Evolutionary conservation across 2,888 invertebrate genomes (phyloP).

Genomic region (Limnephilus rhombicus): DNA sequence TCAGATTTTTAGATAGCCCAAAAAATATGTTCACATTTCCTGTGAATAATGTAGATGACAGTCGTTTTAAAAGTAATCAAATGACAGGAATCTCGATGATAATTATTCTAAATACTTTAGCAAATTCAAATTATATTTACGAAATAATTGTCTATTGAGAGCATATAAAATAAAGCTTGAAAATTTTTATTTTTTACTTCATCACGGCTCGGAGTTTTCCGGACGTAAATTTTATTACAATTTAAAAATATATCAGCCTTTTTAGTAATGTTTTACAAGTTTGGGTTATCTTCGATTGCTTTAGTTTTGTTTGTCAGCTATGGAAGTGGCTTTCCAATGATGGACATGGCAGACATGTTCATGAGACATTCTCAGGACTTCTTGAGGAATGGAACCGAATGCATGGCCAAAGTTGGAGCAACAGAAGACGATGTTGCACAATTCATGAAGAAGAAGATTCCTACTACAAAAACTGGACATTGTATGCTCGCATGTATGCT

Average conservation of each 20-base stretch:
- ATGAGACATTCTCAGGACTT: slow-evolving; percentile 54
- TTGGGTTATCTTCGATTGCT: neutral
- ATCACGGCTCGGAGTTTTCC: neutral
- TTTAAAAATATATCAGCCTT: neutral
- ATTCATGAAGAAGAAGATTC: slow-evolving; percentile 75
- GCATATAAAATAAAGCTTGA: neutral
- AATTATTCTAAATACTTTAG: neutral
- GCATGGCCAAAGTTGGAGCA: slow-evolving; percentile 75
- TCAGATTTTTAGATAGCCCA: too few relatives aligned
- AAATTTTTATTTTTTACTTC: neutral
- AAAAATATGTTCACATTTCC: neutral
- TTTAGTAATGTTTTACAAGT: neutral
- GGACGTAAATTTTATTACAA: neutral
- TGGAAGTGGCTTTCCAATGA: slow-evolving; percentile 24
- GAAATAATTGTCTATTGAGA: slow-evolving; percentile 1
- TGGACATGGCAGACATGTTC: slow-evolving; percentile 50
- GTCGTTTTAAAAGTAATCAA: slow-evolving; percentile 9
- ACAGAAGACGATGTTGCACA: slow-evolving; percentile 75
- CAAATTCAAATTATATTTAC: neutral
- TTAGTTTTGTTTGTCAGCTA: neutral
- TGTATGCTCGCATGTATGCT: slow-evolving; percentile 77
- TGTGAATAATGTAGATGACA: neutral
- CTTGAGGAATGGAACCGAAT: slow-evolving; percentile 66
- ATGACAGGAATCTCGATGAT: neutral
- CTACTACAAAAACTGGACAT: slow-evolving; percentile 73